phyloP scores from a whole-genome alignment of 2,797 vertebrate species.

The Tapera naevia region DNA sequence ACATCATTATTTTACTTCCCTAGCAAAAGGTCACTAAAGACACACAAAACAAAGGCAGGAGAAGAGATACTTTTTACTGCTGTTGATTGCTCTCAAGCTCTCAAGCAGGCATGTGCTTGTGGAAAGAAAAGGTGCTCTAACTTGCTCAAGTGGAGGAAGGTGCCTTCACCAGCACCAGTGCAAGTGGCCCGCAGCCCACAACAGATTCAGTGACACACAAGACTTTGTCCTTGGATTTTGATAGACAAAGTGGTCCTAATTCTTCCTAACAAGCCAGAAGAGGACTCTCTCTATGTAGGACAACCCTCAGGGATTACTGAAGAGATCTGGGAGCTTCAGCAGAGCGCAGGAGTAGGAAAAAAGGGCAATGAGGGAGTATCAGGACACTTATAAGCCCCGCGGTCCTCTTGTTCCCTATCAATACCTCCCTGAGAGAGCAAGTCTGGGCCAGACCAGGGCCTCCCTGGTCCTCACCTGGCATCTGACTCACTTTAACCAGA shows the following conservation, averaged over 20 bases:
- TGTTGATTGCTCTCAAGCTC: neutral
- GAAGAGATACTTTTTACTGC: neutral
- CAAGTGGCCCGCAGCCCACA: neutral
- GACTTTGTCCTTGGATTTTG: neutral
- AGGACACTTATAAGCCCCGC: neutral
- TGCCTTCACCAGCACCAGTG: neutral
- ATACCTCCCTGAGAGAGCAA: neutral
- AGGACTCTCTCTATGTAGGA: neutral
- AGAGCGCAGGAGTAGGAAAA: neutral
- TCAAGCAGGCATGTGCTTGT: fast-evolving
- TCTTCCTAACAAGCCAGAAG: neutral
- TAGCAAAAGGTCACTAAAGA: neutral
- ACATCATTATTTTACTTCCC: neutral
- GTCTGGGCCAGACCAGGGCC: neutral
- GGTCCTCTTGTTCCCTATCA: neutral
- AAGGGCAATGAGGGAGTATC: neutral
- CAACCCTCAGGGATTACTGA: neutral
- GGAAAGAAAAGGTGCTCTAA: neutral
- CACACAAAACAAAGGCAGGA: neutral
- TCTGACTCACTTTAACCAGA: neutral
- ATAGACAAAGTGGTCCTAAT: neutral
- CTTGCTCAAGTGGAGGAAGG: neutral
- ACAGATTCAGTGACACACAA: neutral
- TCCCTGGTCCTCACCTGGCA: neutral
- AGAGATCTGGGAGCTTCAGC: neutral